Conservation (phyloP, 1,140 invertebrate species). For the Pachyrhynchus sulphureomaculatus region DNA sequence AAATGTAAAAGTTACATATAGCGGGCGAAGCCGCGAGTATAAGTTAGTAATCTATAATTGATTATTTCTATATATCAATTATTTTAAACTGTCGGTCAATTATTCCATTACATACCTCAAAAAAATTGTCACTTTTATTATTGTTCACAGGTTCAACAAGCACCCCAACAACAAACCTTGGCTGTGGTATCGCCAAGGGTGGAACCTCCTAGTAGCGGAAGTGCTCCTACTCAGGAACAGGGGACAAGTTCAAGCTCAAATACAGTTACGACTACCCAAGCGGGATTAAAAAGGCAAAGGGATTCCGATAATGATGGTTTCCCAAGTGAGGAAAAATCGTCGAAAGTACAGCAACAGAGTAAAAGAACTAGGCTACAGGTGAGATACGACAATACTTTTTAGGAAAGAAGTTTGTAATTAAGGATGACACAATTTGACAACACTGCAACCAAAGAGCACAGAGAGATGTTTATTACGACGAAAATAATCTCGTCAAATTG, state of each 20-base stretch:
- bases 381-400: too few relatives aligned
- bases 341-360: constrained; percentile 48
- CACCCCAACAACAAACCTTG: constrained; percentile 64
- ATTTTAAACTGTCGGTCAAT: too few relatives aligned
- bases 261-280: constrained; percentile 63
- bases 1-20: too few relatives aligned
- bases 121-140: too few relatives aligned
- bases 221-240: constrained; percentile 44
- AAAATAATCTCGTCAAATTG: too few relatives aligned
- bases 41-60: too few relatives aligned
- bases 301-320: constrained; percentile 58
- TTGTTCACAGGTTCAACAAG: constrained; percentile 9
- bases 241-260: constrained; percentile 47
- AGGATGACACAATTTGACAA: too few relatives aligned
- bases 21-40: too few relatives aligned
- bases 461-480: too few relatives aligned
- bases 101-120: too few relatives aligned
- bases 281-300: constrained; percentile 59
- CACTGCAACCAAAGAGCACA: too few relatives aligned
- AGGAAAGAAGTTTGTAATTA: neutral
- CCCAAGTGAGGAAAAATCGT: constrained; percentile 53
- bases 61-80: too few relatives aligned
- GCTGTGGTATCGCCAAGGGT: constrained; percentile 73
- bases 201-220: constrained; percentile 52
- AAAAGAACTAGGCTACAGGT: constrained; percentile 49